These are phyloP conservation scores for Cryptotermes secundus DNA, from an alignment of 1,140 invertebrate genomes.

Conservation along the genomic window DNA sequence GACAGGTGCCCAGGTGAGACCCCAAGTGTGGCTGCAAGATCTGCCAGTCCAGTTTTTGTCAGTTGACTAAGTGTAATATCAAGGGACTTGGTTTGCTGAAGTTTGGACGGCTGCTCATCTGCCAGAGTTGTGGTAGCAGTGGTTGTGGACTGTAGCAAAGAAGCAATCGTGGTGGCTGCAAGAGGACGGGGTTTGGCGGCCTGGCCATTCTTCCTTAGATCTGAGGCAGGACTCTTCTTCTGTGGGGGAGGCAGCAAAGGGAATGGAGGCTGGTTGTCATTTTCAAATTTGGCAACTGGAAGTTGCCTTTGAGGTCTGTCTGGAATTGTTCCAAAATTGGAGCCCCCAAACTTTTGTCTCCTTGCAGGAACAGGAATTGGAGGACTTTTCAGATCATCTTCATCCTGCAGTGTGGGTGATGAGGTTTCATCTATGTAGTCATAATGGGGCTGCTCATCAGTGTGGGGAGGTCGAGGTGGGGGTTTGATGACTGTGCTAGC, in stretches of 20 bases:
- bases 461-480: conserved; percentile 64
- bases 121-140: conserved; percentile 39
- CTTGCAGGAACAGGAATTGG: conserved; percentile 41
- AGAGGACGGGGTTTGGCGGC: conserved; percentile 40
- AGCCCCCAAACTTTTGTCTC: conserved; percentile 59
- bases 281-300: neutral
- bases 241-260: conserved; percentile 48
- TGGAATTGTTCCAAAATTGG: conserved; percentile 44
- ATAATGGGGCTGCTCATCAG: conserved; percentile 57
- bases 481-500: conserved; percentile 52
- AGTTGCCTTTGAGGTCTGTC: conserved; percentile 49
- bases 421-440: conserved; percentile 60
- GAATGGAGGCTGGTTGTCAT: conserved; percentile 40
- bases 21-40: conserved; percentile 70
- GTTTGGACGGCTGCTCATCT: conserved; percentile 38
- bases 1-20: conserved; percentile 76
- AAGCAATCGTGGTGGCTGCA: conserved; percentile 39
- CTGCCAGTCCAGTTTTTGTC: conserved; percentile 74
- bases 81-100: conserved; percentile 45
- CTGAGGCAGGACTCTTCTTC: conserved; percentile 40
- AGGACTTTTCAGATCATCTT: conserved; percentile 24
- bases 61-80: conserved; percentile 81
- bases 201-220: conserved; percentile 35
- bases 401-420: conserved; percentile 29
- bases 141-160: conserved; percentile 54